phyloP scores from a whole-genome alignment of 1,140 invertebrate species.

The Apis laboriosa region DNA sequence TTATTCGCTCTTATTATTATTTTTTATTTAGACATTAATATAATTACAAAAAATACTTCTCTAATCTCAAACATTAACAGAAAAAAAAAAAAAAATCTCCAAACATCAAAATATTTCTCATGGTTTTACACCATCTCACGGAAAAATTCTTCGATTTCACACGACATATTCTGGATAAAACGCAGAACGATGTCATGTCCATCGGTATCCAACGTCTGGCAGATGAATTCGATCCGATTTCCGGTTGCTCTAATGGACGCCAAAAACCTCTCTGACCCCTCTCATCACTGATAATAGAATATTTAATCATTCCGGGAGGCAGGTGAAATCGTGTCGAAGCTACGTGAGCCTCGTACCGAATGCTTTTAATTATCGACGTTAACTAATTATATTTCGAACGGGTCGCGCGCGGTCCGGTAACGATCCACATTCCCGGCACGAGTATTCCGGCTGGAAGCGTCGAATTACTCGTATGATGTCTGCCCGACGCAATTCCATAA shows the following conservation, averaged over 20 bases:
- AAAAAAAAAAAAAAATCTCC: no score
- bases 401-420: not conserved
- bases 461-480: slow-evolving; percentile 48
- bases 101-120: no score
- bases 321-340: slow-evolving; percentile 3
- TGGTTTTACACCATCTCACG: no score
- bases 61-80: no score
- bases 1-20: no score
- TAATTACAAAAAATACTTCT: no score
- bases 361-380: slow-evolving; percentile 43
- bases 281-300: slow-evolving; percentile 22
- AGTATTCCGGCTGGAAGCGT: slow-evolving; percentile 34
- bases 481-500: slow-evolving; percentile 32
- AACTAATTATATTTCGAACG: slow-evolving; percentile 41
- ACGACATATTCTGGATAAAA: no score
- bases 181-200: no score
- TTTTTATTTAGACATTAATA: no score
- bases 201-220: not conserved
- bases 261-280: not conserved
- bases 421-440: slow-evolving; percentile 28
- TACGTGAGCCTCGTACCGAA: slow-evolving; percentile 27
- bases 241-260: slow-evolving; percentile 5
- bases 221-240: not conserved
- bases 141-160: no score
- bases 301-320: slow-evolving; percentile 26